Evolutionary conservation across 2,113 vertebrate species (phyloP), one percentile per base, ranked within the genome.

Genomic region (Numida meleagris): DNA sequence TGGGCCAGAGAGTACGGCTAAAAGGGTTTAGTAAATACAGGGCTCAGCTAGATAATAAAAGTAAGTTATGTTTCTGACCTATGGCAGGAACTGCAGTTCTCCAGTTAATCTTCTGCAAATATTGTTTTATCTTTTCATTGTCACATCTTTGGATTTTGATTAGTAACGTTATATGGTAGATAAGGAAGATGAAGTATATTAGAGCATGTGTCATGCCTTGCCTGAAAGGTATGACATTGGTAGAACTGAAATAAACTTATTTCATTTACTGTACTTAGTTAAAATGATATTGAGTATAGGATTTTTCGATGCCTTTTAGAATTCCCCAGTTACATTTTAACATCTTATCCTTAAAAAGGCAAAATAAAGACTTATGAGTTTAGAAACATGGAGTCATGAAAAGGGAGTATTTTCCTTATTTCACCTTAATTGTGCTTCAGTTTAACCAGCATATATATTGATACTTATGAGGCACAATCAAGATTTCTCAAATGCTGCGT

Each of bases 41-140:
- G 88, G 99, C 99, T 75, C 99, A 99, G 96, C 98, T 99, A 95
- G 99, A 99, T 97, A 99, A 99, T 78, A 99, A 99, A 98, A 99
- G 99, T 99, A 98, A 98, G 99, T 96, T 80, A 21, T 61, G 6
- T 50, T 86, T 82, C 36, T 9, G 2, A 15, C 42, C 16, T 87
- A 2, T 48, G 43, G 50, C 46, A 72, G n/a, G 63, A 76, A 36
- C 20, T 42, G 4, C 65, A 38, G 23, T 87, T 84, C 61, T 88
- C 14, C 20, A 43, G 3, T 63, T 93, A 7, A 9, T 33, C 5
- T 29, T 36, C 2, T 72, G 3, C 33, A 63, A 86, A 74, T 82
- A 63, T 10, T 34, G 8, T 42, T n/a, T 33, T 50, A 6, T 66
- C 31, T 77, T 73, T 68, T 59, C 14, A 18, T 33, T 14, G 23